A percentile compares a stretch with the other conserved stretches of the same genome.
Evolutionary conservation across 2,797 vertebrate species (phyloP).

Genomic region (Cyprinodon diabolis): DNA sequence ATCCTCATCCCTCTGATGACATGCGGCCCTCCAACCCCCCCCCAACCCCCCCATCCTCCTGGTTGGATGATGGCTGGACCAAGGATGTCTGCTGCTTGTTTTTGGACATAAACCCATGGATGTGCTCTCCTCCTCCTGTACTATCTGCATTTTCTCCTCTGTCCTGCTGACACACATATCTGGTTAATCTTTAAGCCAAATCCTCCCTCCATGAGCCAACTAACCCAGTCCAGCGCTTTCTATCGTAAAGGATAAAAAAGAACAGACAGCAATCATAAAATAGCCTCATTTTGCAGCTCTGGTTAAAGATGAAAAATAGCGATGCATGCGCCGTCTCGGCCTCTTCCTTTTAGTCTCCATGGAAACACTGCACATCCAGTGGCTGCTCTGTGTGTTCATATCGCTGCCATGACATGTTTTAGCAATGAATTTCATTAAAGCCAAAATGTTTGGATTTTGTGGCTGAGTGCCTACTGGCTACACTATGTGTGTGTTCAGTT

Average conservation of each 20-base stretch:
- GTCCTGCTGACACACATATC: slow-evolving; percentile 69
- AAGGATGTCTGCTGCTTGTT: slow-evolving; percentile 11
- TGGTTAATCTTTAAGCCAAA: slow-evolving; percentile 64
- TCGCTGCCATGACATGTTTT: slow-evolving; percentile 32
- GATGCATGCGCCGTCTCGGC: slow-evolving; percentile 25
- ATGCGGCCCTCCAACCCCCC: not conserved
- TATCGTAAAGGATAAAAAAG: not conserved
- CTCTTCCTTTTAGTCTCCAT: slow-evolving; percentile 51
- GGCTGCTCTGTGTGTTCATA: slow-evolving; percentile 46
- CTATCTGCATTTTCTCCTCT: slow-evolving; percentile 18
- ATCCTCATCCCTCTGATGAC: slow-evolving; percentile 19
- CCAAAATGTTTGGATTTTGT: slow-evolving; percentile 37
- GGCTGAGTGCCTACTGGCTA: slow-evolving; percentile 2
- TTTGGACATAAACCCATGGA: slow-evolving; percentile 4
- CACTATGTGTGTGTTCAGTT: not conserved
- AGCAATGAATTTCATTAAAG: slow-evolving; percentile 40
- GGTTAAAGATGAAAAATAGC: slow-evolving; percentile 42
- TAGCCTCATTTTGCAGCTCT: slow-evolving; percentile 8
- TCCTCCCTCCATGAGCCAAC: slow-evolving; percentile 43
- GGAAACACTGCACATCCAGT: slow-evolving; percentile 58
- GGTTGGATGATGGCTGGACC: slow-evolving; percentile 31
- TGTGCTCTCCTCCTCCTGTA: not conserved
- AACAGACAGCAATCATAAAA: not conserved
- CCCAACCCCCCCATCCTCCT: slow-evolving; percentile 10
- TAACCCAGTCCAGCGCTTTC: slow-evolving; percentile 31